Base-by-base conservation (phyloP, 2,888 invertebrate genomes). In the Gymnocheta viridis region DNA sequence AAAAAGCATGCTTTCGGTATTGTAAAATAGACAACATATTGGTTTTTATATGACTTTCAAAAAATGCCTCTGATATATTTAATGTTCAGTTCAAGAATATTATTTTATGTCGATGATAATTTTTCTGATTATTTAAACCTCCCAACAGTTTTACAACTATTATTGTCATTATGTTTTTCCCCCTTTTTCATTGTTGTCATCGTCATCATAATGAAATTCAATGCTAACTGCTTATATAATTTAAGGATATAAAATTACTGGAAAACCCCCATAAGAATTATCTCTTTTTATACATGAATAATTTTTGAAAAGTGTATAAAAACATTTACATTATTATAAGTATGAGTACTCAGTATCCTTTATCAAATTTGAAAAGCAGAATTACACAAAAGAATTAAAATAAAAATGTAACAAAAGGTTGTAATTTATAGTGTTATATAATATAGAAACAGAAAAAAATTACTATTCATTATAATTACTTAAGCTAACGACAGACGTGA, bases 281-380 rank as follows among this genome's bases (percentile, higher is more conserved):
- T 81, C 80, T 81, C 32, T 67, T 67, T 81, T 81, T 51, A 56
- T 47, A 60, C 80, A 73, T 81, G 80, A 81, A 67, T 67, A 32
- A 67, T 6, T 74, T 73, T 73, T 72, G 32, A 67, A 72, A 67
- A 73, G 29, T 67, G 67, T 44, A 81, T 32, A 44, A 73, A 72
- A 81, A 69, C 35, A 67, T 14, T 27, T 12, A 22, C 58, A 60
- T 60, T 24, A 64, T 19, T 29, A 38, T 38, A 19, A 69, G 22
- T 22, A 62, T 44, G 47, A 64, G 47, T 0, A 58, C 35, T 47
- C 35, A 49, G 19, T 35, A 32, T 67, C 54, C 51, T 56, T 77
- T 58, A 12, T 10, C 22, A n/a, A 70, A 22, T 35, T 14, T 79
- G n/a, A 35, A 29, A 58, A 54, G 38, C 24, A 56, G 72, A 66